phyloP scores from a whole-genome alignment of 2,113 vertebrate species.

The Tor tambroides region DNA sequence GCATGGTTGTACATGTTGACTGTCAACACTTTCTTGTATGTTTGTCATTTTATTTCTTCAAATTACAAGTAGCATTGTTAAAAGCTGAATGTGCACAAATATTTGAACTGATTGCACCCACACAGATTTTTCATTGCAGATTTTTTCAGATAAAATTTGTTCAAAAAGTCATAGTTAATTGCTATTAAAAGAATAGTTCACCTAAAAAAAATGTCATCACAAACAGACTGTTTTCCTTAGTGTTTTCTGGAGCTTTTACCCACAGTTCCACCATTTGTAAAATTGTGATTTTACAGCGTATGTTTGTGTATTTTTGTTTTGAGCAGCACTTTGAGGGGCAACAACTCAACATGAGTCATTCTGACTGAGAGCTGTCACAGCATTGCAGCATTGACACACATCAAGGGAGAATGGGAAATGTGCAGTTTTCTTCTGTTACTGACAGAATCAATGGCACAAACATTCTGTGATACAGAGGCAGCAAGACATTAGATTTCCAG shows the following conservation, averaged over 20 bases:
- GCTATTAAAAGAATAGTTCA: neutral
- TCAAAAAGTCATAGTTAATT: neutral
- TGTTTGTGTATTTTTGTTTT: constrained; percentile 4
- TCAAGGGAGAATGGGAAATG: neutral
- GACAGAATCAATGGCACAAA: neutral
- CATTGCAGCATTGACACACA: neutral
- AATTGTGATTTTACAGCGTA: neutral
- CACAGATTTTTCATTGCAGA: too few relatives aligned
- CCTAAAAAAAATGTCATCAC: neutral
- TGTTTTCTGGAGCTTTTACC: neutral
- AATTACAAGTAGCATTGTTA: neutral
- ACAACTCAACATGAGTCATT: constrained; percentile 5
- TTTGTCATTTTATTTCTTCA: neutral
- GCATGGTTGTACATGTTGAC: neutral
- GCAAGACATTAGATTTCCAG: neutral
- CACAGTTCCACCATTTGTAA: neutral
- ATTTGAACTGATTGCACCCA: neutral
- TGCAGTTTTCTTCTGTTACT: neutral
- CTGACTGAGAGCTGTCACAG: constrained; percentile 7
- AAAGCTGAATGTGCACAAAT: neutral
- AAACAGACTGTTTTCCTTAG: neutral
- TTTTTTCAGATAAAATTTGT: neutral
- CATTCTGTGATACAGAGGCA: neutral
- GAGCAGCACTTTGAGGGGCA: neutral
- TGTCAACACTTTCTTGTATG: neutral